Percentiles rank a stretch among this genome's conserved stretches.
These are phyloP conservation scores for Phrynocephalus vlangalii DNA, from an alignment of 2,797 vertebrate species.

Conservation along the genomic window DNA sequence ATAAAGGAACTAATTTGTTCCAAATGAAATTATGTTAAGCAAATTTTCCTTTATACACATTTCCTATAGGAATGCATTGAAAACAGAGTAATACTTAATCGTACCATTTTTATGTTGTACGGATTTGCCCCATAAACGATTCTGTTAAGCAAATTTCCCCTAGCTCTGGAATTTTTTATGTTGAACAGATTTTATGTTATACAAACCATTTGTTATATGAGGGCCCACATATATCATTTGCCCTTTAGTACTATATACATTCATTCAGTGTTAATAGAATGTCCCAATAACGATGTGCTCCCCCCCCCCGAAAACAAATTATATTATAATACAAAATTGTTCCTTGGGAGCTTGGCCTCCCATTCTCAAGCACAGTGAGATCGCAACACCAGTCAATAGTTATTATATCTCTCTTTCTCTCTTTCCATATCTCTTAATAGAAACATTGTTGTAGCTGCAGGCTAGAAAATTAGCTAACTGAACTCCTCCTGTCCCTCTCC, in stretches of 20 bases:
- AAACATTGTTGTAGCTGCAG: conserved; percentile 82
- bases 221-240: no score
- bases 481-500: conserved; percentile 67
- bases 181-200: no score
- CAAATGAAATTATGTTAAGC: no score
- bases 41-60: no score
- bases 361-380: conserved; percentile 43
- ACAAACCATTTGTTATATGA: no score
- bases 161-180: no score
- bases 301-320: conserved; percentile 37
- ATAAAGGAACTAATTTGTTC: no score
- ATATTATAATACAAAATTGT: conserved; percentile 59
- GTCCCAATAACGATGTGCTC: conserved; percentile 48
- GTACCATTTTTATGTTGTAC: no score
- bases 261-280: conserved; percentile 55
- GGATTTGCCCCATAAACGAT: no score
- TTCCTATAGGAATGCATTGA: no score
- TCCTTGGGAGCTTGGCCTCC: conserved; percentile 33
- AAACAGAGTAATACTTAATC: no score
- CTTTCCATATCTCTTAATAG: conserved; percentile 81
- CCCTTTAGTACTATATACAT: neutral
- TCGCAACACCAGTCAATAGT: conserved; percentile 69
- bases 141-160: no score
- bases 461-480: conserved; percentile 78
- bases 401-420: conserved; percentile 80